Conservation (phyloP, 2,797 vertebrate species). For the Catharus ustulatus region DNA sequence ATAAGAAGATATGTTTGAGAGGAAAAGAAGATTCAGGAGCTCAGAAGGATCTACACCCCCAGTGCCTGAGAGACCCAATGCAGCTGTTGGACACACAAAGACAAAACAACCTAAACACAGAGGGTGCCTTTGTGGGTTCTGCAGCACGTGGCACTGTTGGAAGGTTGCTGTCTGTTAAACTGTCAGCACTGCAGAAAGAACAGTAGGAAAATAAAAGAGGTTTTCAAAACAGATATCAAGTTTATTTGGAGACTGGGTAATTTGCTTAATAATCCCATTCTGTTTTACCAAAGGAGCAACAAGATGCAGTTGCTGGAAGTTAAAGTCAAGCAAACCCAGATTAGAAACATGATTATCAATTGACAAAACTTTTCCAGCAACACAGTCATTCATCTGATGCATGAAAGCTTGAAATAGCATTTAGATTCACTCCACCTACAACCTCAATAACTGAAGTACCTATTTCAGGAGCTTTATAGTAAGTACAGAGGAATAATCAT, state of each 20-base stretch:
- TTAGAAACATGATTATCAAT: not conserved
- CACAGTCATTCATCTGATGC: not conserved
- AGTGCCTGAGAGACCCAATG: not conserved
- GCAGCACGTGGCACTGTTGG: not conserved
- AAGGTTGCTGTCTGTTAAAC: not conserved
- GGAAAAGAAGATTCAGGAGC: not conserved
- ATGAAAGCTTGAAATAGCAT: not conserved
- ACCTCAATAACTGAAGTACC: not conserved
- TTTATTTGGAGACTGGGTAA: not conserved
- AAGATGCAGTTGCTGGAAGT: not conserved
- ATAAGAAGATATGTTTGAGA: not conserved
- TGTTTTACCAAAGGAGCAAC: not conserved
- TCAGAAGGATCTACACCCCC: not conserved
- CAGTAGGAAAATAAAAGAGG: not conserved
- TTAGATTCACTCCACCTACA: not conserved
- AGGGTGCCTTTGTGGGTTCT: not conserved
- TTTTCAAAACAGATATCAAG: not conserved
- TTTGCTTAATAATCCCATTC: not conserved
- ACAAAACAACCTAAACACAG: rapidly evolving
- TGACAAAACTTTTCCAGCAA: not conserved
- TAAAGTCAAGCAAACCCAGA: not conserved
- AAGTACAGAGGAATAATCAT: not conserved
- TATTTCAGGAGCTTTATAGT: not conserved
- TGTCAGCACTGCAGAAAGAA: not conserved
- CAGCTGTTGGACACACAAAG: not conserved